Conservation (phyloP, 2,888 invertebrate genomes). For the Drosophila antonietae region DNA sequence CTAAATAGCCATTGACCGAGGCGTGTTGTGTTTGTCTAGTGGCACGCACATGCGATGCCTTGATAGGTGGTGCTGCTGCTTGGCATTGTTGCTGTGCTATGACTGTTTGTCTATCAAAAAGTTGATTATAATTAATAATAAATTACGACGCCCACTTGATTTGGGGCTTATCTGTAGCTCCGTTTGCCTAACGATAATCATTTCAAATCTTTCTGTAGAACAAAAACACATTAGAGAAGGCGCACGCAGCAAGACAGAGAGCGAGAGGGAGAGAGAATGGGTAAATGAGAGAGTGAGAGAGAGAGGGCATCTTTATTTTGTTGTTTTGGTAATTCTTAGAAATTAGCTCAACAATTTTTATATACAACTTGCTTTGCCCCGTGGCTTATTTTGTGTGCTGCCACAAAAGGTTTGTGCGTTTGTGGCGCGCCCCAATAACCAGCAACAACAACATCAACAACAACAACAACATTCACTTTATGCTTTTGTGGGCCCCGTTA, state of each 20-base stretch:
- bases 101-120: slow-evolving; percentile 60
- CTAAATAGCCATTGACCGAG: slow-evolving; percentile 30
- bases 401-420: slow-evolving; percentile 71
- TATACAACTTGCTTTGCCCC: slow-evolving; percentile 70
- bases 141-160: slow-evolving; percentile 66
- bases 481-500: slow-evolving; percentile 5
- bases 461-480: slow-evolving; percentile 66
- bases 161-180: slow-evolving; percentile 56
- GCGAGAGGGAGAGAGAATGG: slow-evolving; percentile 8
- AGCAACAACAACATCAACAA: slow-evolving; percentile 24
- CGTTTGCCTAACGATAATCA: slow-evolving; percentile 58
- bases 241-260: not conserved
- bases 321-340: slow-evolving; percentile 75
- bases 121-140: slow-evolving; percentile 69
- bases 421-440: slow-evolving; percentile 70
- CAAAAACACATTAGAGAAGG: slow-evolving; percentile 39
- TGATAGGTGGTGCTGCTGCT: slow-evolving; percentile 33
- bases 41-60: slow-evolving; percentile 67
- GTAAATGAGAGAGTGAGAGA: slow-evolving; percentile 2
- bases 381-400: slow-evolving; percentile 71
- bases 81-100: slow-evolving; percentile 9
- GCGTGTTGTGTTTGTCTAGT: slow-evolving; percentile 66
- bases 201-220: slow-evolving; percentile 70
- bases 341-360: slow-evolving; percentile 81
- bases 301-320: slow-evolving; percentile 23